A percentile compares a stretch with the other conserved stretches of the same genome.
Evolutionary conservation across 2,113 vertebrate species (phyloP).

Genomic region (Tetraodon nigroviridis): DNA sequence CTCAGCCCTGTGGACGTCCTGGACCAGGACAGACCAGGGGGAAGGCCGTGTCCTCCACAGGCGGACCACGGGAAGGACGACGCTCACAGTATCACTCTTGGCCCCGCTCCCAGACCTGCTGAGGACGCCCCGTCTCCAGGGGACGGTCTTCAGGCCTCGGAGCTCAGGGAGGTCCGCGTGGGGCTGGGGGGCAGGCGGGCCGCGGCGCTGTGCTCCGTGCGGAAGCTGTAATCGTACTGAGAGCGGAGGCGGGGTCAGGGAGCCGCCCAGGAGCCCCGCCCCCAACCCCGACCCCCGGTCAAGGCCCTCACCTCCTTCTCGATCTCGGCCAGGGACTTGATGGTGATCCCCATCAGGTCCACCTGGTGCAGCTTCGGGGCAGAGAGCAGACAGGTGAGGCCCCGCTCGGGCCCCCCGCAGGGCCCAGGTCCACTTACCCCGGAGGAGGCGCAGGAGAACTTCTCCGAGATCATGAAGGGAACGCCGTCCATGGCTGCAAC

Average conservation of each 20-base stretch:
- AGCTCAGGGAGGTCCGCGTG: slow-evolving; percentile 80
- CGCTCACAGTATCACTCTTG: too few species aligned
- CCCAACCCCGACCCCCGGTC: too few species aligned
- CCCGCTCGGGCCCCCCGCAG: too few species aligned
- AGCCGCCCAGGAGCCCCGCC: too few species aligned
- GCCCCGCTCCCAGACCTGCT: too few species aligned
- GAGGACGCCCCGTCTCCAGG: background rate
- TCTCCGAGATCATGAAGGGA: slow-evolving; percentile 97
- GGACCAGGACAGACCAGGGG: too few species aligned
- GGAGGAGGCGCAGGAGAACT: slow-evolving; percentile 90
- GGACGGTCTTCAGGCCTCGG: slow-evolving; percentile 77
- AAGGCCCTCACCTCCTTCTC: slow-evolving; percentile 88
- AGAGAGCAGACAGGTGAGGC: too few species aligned
- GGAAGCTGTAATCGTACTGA: slow-evolving; percentile 96
- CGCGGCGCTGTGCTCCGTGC: slow-evolving; percentile 93
- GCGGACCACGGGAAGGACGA: too few species aligned
- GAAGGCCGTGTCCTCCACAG: too few species aligned
- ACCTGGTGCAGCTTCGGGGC: slow-evolving; percentile 85
- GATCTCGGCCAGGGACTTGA: slow-evolving; percentile 94
- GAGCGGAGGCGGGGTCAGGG: background rate
- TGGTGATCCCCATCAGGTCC: slow-evolving; percentile 93
- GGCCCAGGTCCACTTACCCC: slow-evolving; percentile 84
- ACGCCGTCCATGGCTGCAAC: slow-evolving; percentile 96
- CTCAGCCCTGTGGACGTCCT: too few species aligned
- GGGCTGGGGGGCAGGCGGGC: slow-evolving; percentile 92